These are phyloP conservation scores for Philereme transversata DNA, from an alignment of 2,888 invertebrate species.

Conservation along the genomic window DNA sequence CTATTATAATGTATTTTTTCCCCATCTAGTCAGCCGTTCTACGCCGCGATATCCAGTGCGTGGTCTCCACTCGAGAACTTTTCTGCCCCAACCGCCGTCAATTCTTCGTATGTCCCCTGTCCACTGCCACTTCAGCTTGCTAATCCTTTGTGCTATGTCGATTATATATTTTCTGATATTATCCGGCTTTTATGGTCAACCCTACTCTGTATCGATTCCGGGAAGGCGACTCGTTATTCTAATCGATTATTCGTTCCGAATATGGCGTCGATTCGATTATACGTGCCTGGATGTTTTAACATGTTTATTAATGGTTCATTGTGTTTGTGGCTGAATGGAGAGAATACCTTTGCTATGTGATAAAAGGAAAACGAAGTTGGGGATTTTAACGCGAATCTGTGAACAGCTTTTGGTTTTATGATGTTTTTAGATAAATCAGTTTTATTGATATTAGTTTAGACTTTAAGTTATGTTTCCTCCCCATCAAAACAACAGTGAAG, in stretches of 20 bases:
- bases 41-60: no score
- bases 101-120: no score
- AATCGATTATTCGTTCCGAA: slow-evolving; percentile 38
- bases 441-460: no score
- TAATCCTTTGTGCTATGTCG: no score
- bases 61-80: no score
- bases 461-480: no score
- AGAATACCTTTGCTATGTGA: neutral
- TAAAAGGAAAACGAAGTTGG: neutral
- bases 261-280: slow-evolving; percentile 37
- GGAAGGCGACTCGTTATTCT: slow-evolving; percentile 40
- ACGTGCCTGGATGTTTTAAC: slow-evolving; percentile 36
- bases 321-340: slow-evolving; percentile 18
- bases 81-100: no score
- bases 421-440: no score
- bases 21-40: no score
- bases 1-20: no score
- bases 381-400: neutral
- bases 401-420: neutral
- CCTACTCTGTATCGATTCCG: slow-evolving; percentile 36
- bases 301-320: slow-evolving; percentile 31
- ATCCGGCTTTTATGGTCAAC: slow-evolving; percentile 15
- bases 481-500: no score
- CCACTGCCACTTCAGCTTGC: no score
- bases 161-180: neutral